A percentile compares a stretch with the other conserved stretches of the same genome.
Conservation (phyloP, 2,113 vertebrate species). For the Excalfactoria chinensis region DNA sequence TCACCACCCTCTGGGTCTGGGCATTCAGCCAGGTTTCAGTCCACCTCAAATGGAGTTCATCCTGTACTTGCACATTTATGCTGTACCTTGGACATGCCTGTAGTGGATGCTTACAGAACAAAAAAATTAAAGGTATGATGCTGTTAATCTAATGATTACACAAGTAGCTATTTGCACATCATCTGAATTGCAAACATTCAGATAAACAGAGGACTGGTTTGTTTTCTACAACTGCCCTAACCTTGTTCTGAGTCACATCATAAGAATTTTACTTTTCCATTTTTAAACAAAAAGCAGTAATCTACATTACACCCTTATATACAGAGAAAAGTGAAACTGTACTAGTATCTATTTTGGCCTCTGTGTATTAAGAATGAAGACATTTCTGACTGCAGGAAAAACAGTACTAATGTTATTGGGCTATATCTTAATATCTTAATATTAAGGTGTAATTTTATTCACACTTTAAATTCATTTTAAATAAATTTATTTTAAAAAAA, state of each 20-base stretch:
- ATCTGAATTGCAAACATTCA: fast-evolving
- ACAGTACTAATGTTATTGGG: neutral
- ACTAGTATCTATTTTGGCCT: neutral
- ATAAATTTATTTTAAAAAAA: neutral
- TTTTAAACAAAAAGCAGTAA: neutral
- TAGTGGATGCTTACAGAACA: neutral
- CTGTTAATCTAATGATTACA: neutral
- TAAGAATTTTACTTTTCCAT: neutral
- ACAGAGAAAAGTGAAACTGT: neutral
- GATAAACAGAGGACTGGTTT: neutral
- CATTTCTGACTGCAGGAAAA: neutral
- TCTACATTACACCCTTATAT: neutral
- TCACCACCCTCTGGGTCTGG: neutral
- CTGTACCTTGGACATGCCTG: fast-evolving
- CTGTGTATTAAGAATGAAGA: neutral
- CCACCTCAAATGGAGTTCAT: neutral
- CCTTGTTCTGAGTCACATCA: neutral
- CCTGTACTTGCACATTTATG: neutral
- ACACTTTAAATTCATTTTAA: neutral
- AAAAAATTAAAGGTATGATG: neutral
- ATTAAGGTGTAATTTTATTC: neutral
- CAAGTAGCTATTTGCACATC: neutral
- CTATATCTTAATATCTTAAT: too few species aligned
- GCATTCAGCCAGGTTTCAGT: neutral
- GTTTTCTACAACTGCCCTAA: neutral